Conservation (phyloP, 2,797 vertebrate genomes). For the Neosilurus mollespiculum region DNA sequence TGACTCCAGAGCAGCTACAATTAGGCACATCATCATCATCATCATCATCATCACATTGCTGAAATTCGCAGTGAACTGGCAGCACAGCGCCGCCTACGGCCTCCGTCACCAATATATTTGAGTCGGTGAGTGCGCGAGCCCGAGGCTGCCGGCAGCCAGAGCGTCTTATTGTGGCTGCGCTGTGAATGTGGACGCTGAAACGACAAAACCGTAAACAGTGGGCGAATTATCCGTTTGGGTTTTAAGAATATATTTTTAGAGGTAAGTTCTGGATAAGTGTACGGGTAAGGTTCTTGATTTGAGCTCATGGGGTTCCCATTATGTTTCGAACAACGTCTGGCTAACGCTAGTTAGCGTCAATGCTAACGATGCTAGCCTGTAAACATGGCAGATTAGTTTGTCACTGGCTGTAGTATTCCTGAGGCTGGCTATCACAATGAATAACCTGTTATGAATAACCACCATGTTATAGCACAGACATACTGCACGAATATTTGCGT, state of each 20-base stretch:
- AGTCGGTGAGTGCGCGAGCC: conserved; percentile 64
- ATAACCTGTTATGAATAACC: background rate
- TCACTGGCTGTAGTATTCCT: background rate
- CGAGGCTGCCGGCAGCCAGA: conserved; percentile 53
- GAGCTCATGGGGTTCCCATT: conserved; percentile 33
- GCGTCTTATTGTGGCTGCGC: conserved; percentile 61
- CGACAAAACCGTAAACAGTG: conserved; percentile 48
- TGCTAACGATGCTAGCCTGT: conserved; percentile 20
- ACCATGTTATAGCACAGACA: background rate
- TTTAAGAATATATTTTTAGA: conserved; percentile 64
- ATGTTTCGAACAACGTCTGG: conserved; percentile 32
- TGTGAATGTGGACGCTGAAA: conserved; percentile 58
- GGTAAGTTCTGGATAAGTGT: conserved; percentile 62
- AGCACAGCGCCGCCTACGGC: conserved; percentile 37
- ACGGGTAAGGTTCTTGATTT: conserved; percentile 25
- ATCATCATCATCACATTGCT: too few relatives aligned
- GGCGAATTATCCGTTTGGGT: conserved; percentile 36
- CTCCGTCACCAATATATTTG: conserved; percentile 60
- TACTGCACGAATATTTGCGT: background rate
- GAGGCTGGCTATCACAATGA: background rate
- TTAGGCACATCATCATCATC: background rate
- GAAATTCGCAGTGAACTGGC: background rate
- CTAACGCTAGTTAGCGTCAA: conserved; percentile 18
- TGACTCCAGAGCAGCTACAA: background rate
- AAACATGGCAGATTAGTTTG: conserved; percentile 25